phyloP scores from a whole-genome alignment of 2,797 vertebrate species.

The Brachyrhaphis roseni region DNA sequence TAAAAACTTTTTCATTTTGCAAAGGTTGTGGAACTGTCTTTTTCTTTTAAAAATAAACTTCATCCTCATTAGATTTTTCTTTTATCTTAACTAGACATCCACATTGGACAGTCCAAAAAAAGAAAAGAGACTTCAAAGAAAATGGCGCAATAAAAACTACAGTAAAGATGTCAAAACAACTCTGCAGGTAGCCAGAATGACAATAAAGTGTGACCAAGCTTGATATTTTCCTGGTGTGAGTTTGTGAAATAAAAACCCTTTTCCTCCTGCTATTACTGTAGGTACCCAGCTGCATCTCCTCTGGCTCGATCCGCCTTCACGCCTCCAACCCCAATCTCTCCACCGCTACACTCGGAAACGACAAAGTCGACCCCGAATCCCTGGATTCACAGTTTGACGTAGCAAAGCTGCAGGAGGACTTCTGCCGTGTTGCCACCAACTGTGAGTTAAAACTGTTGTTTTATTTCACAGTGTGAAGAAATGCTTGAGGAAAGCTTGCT shows the following conservation, averaged over 20 bases:
- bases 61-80: slow-evolving; percentile 4
- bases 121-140: slow-evolving; percentile 90
- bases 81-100: slow-evolving; percentile 78
- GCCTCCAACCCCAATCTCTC: slow-evolving; percentile 98
- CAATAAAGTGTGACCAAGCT: neutral
- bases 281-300: slow-evolving; percentile 86
- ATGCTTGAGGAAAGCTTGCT: neutral
- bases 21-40: slow-evolving; percentile 7
- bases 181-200: slow-evolving; percentile 85
- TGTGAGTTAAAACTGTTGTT: slow-evolving; percentile 76
- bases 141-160: slow-evolving; percentile 91
- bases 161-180: slow-evolving; percentile 94
- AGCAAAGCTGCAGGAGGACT: slow-evolving; percentile 94
- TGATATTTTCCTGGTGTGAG: slow-evolving; percentile 1
- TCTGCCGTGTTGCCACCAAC: slow-evolving; percentile 90
- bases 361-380: slow-evolving; percentile 86
- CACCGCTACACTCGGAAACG: slow-evolving; percentile 87
- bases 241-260: neutral
- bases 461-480: neutral
- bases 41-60: slow-evolving; percentile 3
- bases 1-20: slow-evolving; percentile 16
- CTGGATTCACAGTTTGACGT: slow-evolving; percentile 89
- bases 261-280: slow-evolving; percentile 31
- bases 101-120: slow-evolving; percentile 96
- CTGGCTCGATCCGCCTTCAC: slow-evolving; percentile 89